Conservation (phyloP, 1,140 invertebrate species). For the Cydia pomonella region DNA sequence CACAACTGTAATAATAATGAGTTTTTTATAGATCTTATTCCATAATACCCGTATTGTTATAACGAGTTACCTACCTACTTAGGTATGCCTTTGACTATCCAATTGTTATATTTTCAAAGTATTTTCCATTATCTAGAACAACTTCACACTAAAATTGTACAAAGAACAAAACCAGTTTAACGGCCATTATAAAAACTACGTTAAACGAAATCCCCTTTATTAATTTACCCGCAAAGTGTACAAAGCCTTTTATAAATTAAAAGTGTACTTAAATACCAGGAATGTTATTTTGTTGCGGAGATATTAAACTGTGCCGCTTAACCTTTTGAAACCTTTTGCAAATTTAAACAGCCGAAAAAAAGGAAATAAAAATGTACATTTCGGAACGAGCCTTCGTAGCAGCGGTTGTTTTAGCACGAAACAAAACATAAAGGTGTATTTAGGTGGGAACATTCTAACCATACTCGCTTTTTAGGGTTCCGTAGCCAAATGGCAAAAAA, state of each 20-base stretch:
- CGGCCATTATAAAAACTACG: slow-evolving; percentile 14
- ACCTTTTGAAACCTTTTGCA: slow-evolving; percentile 24
- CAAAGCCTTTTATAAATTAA: slow-evolving; percentile 31
- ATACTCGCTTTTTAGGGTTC: background rate
- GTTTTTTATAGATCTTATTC: background rate
- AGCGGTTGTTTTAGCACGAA: slow-evolving; percentile 15
- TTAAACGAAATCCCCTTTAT: slow-evolving; percentile 19
- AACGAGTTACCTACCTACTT: slow-evolving; percentile 35
- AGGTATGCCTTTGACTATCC: background rate
- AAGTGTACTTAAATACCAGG: slow-evolving; percentile 21
- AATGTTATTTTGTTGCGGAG: slow-evolving; percentile 23
- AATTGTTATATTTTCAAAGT: background rate
- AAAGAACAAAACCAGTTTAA: slow-evolving; percentile 17
- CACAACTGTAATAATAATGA: too few species aligned
- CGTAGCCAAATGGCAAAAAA: too few species aligned
- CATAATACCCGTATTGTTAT: background rate
- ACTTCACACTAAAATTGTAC: background rate
- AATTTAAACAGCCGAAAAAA: slow-evolving; percentile 24
- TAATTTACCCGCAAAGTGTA: slow-evolving; percentile 27
- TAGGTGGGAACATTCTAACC: background rate
- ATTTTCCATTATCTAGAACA: background rate
- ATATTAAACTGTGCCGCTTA: slow-evolving; percentile 32
- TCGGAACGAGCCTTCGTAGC: slow-evolving; percentile 16
- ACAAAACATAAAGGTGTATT: background rate
- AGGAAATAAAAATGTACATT: slow-evolving; percentile 10